A percentile compares a stretch with the other conserved stretches of the same genome.
These are phyloP conservation scores for Lepidiolamprologus cunningtoni DNA, from an alignment of 2,113 vertebrate species.

Conservation along the genomic window DNA sequence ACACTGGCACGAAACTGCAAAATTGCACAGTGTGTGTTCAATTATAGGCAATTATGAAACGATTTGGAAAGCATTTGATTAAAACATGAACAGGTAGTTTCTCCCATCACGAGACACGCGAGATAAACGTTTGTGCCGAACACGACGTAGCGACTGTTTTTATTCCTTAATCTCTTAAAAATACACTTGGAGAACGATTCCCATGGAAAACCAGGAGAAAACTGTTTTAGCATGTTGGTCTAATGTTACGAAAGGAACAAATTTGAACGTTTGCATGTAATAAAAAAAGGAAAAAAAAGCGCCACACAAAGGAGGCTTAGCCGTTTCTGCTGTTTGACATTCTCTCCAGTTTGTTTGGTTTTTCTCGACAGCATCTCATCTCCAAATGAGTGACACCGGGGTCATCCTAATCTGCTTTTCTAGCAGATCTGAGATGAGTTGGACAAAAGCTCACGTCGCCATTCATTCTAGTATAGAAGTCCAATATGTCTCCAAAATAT, in stretches of 20 bases:
- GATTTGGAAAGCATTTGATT: constrained; percentile 61
- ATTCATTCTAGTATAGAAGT: constrained; percentile 34
- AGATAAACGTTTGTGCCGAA: constrained; percentile 29
- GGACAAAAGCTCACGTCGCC: constrained; percentile 49
- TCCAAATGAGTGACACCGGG: constrained; percentile 63
- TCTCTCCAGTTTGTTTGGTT: constrained; percentile 66
- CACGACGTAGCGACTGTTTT: not conserved
- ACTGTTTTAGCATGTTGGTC: not conserved
- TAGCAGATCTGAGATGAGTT: constrained; percentile 48
- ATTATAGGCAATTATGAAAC: constrained; percentile 68
- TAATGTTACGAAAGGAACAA: not conserved
- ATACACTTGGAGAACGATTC: not conserved
- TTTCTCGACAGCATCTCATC: constrained; percentile 62
- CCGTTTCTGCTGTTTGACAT: constrained; percentile 55
- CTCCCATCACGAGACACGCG: constrained; percentile 17
- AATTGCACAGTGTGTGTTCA: constrained; percentile 54
- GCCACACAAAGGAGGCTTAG: not conserved
- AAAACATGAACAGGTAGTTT: constrained; percentile 59
- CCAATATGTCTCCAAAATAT: constrained; percentile 61
- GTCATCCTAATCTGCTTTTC: constrained; percentile 67
- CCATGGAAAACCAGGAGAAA: not conserved
- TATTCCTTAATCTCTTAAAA: not conserved
- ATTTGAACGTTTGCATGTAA: not conserved
- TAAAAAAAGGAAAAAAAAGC: not conserved
- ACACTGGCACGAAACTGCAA: constrained; percentile 43